Evolutionary conservation across 2,113 vertebrate genomes (phyloP).

Genomic region (Charina bottae): DNA sequence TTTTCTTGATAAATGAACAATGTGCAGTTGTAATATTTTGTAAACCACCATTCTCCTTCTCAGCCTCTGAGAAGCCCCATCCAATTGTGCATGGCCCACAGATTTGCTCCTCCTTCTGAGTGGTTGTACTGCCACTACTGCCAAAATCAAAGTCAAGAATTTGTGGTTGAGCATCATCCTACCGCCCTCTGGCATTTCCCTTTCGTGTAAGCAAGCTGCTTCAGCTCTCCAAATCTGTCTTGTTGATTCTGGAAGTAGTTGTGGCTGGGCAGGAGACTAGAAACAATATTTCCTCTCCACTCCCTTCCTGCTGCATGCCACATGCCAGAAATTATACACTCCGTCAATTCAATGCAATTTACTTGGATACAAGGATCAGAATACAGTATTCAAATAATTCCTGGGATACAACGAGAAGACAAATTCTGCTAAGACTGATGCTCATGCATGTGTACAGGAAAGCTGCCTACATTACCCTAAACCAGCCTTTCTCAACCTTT

Average conservation of each 20-base stretch:
- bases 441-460: not conserved
- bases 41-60: not conserved
- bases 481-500: too few relatives aligned
- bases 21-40: not conserved
- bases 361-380: not conserved
- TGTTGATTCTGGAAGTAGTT: not conserved
- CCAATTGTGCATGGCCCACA: not conserved
- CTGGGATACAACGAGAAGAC: not conserved
- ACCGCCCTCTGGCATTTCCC: not conserved
- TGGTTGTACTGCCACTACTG: not conserved
- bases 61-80: not conserved
- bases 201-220: slow-evolving; percentile 1
- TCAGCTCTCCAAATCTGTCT: slow-evolving; percentile 4
- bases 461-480: not conserved
- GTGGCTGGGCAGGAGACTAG: not conserved
- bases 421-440: not conserved
- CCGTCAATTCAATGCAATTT: not conserved
- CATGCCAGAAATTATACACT: not conserved
- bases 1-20: not conserved
- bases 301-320: not conserved
- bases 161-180: not conserved
- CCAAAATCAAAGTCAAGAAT: not conserved
- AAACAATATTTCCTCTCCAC: not conserved
- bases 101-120: not conserved
- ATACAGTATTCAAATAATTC: not conserved